Base-by-base conservation (phyloP, 2,888 invertebrate genomes). In the Deilephila elpenor region DNA sequence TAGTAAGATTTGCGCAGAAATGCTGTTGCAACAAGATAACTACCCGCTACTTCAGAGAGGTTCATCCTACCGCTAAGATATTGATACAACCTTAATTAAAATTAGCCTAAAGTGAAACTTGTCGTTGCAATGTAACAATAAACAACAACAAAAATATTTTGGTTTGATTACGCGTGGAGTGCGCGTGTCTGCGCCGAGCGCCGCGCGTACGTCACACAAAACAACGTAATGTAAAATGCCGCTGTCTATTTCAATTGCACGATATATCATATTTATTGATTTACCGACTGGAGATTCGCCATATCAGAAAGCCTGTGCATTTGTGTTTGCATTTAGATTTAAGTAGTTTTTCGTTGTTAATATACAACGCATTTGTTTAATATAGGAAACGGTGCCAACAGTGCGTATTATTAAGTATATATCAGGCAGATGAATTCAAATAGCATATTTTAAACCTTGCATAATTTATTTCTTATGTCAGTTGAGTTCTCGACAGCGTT, bases 211-310 rank as follows among this genome's bases (percentile, higher is more conserved):
- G 80, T 78, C 79, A 80, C 64, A 75, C 73, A 76, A 8, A 67
- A 25, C 67, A 51, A 67, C 67, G 51, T 76, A 80, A 77, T 76
- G 76, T 70, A 71, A 73, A 74, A 71, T 70, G 74, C 64, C 74
- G 73, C 73, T 76, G 80, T 80, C 80, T 78, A 79, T 75, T 32
- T 70, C 83, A 80, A 82, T 83, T 82, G 78, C 78, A 74, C 74
- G 76, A 78, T 80, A 80, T 77, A 79, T 74, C 75, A 74, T 78
- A 77, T 83, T 77, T 80, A 79, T 80, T 78, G 77, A 83, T 79
- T 81, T 79, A 82, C 75, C 71, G 71, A 67, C 74, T 72, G 25
- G 20, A 51, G 67, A 67, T 67, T 67, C 67, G 20, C 44, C 20
- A 51, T n/a, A 56, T 56, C 56, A 56, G n/a, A 56, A 56, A 56